These are phyloP conservation scores for Cecropterus lyciades DNA, from an alignment of 1,140 invertebrate genomes.

Conservation along the genomic window DNA sequence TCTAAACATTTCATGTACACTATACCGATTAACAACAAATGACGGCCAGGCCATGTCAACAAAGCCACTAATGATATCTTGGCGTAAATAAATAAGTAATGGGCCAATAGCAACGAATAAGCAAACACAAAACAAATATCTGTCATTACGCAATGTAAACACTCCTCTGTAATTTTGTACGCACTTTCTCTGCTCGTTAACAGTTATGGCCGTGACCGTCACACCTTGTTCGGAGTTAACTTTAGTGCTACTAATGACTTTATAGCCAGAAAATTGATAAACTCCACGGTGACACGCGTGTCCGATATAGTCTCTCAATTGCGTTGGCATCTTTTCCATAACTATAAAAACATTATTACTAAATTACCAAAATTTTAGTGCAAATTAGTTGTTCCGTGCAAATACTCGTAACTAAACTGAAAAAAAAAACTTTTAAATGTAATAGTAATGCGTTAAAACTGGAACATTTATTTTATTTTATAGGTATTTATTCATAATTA, in stretches of 20 bases:
- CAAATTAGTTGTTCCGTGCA: too few relatives aligned
- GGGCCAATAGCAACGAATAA: constrained; percentile 1
- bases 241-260: constrained; percentile 9
- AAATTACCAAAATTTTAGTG: too few relatives aligned
- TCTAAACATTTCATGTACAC: too few relatives aligned
- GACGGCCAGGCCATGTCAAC: not conserved
- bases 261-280: not conserved
- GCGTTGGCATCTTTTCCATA: not conserved
- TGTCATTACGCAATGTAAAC: not conserved
- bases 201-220: not conserved
- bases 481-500: too few relatives aligned
- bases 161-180: constrained; percentile 4
- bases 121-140: not conserved
- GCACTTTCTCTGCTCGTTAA: constrained; percentile 3
- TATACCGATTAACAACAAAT: not conserved
- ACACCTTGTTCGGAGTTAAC: not conserved
- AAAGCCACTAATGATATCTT: not conserved
- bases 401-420: too few relatives aligned
- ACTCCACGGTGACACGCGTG: not conserved
- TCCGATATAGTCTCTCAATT: not conserved
- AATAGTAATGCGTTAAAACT: too few relatives aligned
- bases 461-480: too few relatives aligned
- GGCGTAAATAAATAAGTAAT: constrained; percentile 6
- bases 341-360: too few relatives aligned
- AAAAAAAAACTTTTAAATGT: too few relatives aligned